phyloP scores from a whole-genome alignment of 2,888 invertebrate genomes.

The Teinopalpus imperialis region DNA sequence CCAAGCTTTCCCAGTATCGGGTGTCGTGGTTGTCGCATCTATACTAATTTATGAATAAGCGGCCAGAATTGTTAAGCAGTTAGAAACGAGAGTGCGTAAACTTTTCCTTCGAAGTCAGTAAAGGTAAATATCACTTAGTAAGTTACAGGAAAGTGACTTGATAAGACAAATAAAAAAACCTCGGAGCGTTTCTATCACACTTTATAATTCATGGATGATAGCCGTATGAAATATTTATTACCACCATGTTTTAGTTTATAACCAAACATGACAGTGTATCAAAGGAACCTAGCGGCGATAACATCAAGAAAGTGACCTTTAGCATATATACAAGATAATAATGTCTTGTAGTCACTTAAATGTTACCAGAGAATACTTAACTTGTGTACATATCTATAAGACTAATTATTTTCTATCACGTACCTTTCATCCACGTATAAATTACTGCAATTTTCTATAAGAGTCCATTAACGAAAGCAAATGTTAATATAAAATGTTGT shows the following conservation, averaged over 20 bases:
- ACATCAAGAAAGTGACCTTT: slow-evolving; percentile 23
- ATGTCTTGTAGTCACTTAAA: slow-evolving; percentile 24
- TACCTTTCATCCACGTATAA: slow-evolving; percentile 55
- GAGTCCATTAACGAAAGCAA: slow-evolving; percentile 50
- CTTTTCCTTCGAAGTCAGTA: slow-evolving; percentile 22
- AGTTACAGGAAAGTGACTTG: slow-evolving; percentile 21
- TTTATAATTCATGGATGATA: slow-evolving; percentile 36
- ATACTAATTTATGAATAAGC: slow-evolving; percentile 35
- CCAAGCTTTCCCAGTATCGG: slow-evolving; percentile 31
- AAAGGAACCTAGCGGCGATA: slow-evolving; percentile 16
- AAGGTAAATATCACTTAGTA: slow-evolving; percentile 27
- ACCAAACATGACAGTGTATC: slow-evolving; percentile 18
- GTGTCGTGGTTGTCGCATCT: slow-evolving; percentile 32
- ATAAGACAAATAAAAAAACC: slow-evolving; percentile 23
- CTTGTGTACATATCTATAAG: slow-evolving; percentile 18
- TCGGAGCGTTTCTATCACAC: neutral
- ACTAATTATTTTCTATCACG: slow-evolving; percentile 40
- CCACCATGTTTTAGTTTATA: slow-evolving; percentile 20
- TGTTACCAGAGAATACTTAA: slow-evolving; percentile 1
- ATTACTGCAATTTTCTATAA: slow-evolving; percentile 44
- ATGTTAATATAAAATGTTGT: slow-evolving; percentile 22
- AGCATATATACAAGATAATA: slow-evolving; percentile 18
- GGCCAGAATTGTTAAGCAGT: slow-evolving; percentile 11
- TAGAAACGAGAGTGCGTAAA: slow-evolving; percentile 13
- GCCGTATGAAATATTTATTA: slow-evolving; percentile 42